phyloP scores from a whole-genome alignment of 1,140 invertebrate species.

The Akabosia matsudoensis region DNA sequence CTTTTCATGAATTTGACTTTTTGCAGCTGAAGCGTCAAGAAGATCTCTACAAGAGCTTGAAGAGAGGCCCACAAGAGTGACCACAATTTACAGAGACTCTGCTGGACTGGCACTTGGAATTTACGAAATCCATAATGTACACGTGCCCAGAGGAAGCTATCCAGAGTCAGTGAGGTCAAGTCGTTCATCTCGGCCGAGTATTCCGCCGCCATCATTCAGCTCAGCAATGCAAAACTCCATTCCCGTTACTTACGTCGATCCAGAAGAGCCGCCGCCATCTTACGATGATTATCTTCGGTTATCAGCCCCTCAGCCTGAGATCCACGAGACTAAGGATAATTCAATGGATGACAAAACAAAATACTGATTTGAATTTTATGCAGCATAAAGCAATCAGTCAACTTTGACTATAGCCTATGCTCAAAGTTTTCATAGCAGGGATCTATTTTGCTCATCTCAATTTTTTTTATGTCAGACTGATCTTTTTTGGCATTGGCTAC shows the following conservation, averaged over 20 bases:
- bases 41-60: conserved; percentile 29
- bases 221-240: conserved; percentile 16
- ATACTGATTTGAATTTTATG: neutral
- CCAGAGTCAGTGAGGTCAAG: neutral
- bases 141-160: conserved; percentile 1
- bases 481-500: too few species aligned
- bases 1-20: neutral
- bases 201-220: conserved; percentile 20
- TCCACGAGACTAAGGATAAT: neutral
- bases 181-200: neutral
- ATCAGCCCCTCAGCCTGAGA: neutral
- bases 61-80: conserved; percentile 30
- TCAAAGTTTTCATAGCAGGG: too few species aligned
- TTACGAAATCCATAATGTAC: conserved; percentile 36
- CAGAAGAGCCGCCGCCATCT: conserved; percentile 26
- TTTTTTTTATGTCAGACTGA: too few species aligned
- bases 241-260: conserved; percentile 1
- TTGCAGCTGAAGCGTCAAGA: conserved; percentile 33
- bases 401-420: too few species aligned
- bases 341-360: conserved; percentile 10
- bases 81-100: conserved; percentile 33
- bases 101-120: conserved; percentile 27
- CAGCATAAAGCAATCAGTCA: conserved; percentile 12
- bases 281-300: conserved; percentile 10
- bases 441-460: too few species aligned